These are phyloP conservation scores for Quadroppia sp. DNA, from an alignment of 2,888 invertebrate species.

Conservation along the genomic window DNA sequence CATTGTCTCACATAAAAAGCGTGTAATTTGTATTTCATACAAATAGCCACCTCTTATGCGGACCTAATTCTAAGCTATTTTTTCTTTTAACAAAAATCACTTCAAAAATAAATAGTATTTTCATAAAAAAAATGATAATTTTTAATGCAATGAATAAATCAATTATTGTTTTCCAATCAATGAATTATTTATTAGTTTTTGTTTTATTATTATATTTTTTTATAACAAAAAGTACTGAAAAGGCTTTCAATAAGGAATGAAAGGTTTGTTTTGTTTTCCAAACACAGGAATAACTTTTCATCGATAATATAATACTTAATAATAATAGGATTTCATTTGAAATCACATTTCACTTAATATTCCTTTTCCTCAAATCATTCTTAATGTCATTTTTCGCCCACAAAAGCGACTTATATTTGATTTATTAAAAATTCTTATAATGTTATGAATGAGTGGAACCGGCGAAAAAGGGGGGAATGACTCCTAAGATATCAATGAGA, in stretches of 20 bases:
- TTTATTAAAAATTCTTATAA: no score
- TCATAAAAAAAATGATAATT: constrained; percentile 1
- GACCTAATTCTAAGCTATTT: not conserved
- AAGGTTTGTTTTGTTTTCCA: not conserved
- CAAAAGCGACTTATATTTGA: no score
- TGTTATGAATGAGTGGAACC: no score
- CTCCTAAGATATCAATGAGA: no score
- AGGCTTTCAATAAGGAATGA: not conserved
- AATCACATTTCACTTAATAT: not conserved
- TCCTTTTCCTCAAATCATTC: not conserved
- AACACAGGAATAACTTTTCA: not conserved
- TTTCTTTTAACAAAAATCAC: not conserved
- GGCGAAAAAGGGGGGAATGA: no score
- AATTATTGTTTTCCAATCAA: constrained; percentile 18
- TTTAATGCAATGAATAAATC: constrained; percentile 12
- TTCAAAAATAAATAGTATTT: not conserved
- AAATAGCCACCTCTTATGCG: not conserved
- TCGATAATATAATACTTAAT: not conserved
- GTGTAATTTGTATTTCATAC: not conserved
- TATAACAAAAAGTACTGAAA: not conserved
- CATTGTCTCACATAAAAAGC: not conserved
- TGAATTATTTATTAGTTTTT: constrained; percentile 13
- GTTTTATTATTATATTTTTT: not conserved
- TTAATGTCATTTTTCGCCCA: constrained; percentile 4
- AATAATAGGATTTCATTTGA: not conserved